Evolutionary conservation across 2,113 vertebrate species (phyloP).

Genomic region (Oryzias woworae): DNA sequence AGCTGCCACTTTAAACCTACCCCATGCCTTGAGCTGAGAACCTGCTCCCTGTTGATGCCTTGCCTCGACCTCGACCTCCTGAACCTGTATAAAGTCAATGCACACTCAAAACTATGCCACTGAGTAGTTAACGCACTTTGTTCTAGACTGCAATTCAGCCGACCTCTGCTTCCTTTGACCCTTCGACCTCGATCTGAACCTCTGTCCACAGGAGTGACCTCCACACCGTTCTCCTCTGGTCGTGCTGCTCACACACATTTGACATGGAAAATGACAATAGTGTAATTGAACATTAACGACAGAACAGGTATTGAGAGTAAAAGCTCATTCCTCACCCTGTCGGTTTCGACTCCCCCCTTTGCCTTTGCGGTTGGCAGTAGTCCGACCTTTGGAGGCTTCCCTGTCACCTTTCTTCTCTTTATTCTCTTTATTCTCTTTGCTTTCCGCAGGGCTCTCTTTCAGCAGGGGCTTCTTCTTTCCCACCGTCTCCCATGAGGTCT

Average conservation of each 20-base stretch:
- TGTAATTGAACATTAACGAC: background rate
- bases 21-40: conserved; percentile 97
- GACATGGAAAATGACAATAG: background rate
- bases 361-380: conserved; percentile 82
- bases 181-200: conserved; percentile 86
- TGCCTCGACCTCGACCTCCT: conserved; percentile 87
- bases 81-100: conserved; percentile 74
- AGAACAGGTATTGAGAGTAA: background rate
- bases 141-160: conserved; percentile 20
- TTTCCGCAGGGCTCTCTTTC: conserved; percentile 87
- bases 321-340: conserved; percentile 74
- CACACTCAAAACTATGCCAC: conserved; percentile 12
- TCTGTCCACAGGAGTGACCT: conserved; percentile 83
- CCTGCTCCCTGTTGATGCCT: conserved; percentile 85
- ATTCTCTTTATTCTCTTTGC: conserved; percentile 89
- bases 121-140: background rate
- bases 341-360: conserved; percentile 82
- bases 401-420: conserved; percentile 90
- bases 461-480: conserved; percentile 93
- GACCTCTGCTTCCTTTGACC: conserved; percentile 85
- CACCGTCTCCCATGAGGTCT: conserved; percentile 98
- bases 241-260: conserved; percentile 70
- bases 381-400: conserved; percentile 84
- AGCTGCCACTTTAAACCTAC: conserved; percentile 71
- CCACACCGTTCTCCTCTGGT: conserved; percentile 93